Conservation (phyloP, 2,888 invertebrate species). For the Alcis repandata region DNA sequence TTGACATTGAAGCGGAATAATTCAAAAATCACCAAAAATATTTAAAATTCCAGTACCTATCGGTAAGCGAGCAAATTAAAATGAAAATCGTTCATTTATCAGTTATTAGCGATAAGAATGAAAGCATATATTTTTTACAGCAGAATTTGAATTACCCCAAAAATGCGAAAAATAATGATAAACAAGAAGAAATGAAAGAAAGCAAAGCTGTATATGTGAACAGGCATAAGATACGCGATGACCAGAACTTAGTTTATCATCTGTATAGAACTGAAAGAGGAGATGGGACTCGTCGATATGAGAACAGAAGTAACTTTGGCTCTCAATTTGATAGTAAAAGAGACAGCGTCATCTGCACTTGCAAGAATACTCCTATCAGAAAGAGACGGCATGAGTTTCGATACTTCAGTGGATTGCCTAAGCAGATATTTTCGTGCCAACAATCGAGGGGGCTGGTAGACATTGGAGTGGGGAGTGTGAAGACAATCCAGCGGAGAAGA, state of each 20-base stretch:
- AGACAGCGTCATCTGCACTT: slow-evolving; percentile 56
- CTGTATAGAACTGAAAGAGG: slow-evolving; percentile 29
- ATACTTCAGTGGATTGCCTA: slow-evolving; percentile 53
- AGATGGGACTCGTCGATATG: slow-evolving; percentile 38
- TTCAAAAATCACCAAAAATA: slow-evolving; percentile 22
- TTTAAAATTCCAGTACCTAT: slow-evolving; percentile 24
- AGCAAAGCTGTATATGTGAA: slow-evolving; percentile 63
- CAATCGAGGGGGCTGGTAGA: slow-evolving; percentile 60
- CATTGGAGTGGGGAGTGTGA: slow-evolving; percentile 68
- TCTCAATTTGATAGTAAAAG: slow-evolving; percentile 62
- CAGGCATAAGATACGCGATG: slow-evolving; percentile 47
- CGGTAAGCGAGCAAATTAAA: slow-evolving; percentile 20
- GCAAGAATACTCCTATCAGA: slow-evolving; percentile 46
- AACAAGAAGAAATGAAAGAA: slow-evolving; percentile 66
- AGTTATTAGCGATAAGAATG: slow-evolving; percentile 19
- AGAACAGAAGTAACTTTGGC: slow-evolving; percentile 53
- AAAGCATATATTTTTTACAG: slow-evolving; percentile 31
- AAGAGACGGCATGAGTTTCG: slow-evolving; percentile 46
- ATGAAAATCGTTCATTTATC: slow-evolving; percentile 24
- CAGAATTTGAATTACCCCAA: slow-evolving; percentile 38
- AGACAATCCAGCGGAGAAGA: slow-evolving; percentile 60
- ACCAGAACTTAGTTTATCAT: slow-evolving; percentile 43
- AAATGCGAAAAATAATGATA: slow-evolving; percentile 61
- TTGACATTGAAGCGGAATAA: slow-evolving; percentile 14
- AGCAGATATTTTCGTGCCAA: slow-evolving; percentile 58